Conservation (phyloP, 2,797 vertebrate species). For the Toxotes lorentzi region DNA sequence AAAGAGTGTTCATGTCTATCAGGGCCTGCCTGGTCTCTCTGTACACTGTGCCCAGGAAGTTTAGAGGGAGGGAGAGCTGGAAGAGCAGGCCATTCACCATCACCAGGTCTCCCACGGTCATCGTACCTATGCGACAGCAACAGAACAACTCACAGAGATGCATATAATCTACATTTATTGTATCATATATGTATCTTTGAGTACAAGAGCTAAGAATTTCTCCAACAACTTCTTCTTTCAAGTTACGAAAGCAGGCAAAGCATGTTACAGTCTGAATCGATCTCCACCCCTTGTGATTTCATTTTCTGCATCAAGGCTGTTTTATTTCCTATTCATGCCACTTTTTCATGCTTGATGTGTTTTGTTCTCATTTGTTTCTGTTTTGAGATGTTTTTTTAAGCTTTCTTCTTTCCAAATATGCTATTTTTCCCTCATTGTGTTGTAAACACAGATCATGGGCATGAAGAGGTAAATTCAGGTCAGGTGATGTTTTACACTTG, state of each 20-base stretch:
- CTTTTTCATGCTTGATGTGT: constrained; percentile 69
- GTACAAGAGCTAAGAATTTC: constrained; percentile 18
- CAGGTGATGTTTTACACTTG: constrained; percentile 6
- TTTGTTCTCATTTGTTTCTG: constrained; percentile 69
- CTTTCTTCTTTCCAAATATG: constrained; percentile 37
- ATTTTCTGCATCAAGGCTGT: constrained; percentile 71
- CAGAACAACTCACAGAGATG: constrained; percentile 26
- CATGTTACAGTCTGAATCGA: constrained; percentile 44
- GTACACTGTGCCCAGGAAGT: constrained; percentile 99
- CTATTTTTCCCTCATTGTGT: constrained; percentile 16
- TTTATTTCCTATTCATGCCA: constrained; percentile 65
- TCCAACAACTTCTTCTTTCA: constrained; percentile 44
- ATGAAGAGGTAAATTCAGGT: constrained; percentile 25
- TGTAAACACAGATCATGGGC: constrained; percentile 28
- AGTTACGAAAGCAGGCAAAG: constrained; percentile 56
- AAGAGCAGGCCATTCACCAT: constrained; percentile 99
- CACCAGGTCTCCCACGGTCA: constrained; percentile 97
- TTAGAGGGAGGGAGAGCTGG: constrained; percentile 96
- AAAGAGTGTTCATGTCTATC: constrained; percentile 98
- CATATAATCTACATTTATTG: constrained; percentile 7
- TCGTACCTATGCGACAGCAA: constrained; percentile 83
- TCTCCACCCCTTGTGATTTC: constrained; percentile 66
- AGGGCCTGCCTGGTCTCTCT: constrained; percentile 98
- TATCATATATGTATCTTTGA: constrained; percentile 31
- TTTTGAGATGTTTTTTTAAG: constrained; percentile 37